Percentiles rank a stretch among this genome's conserved stretches.
Evolutionary conservation across 2,113 vertebrate species (phyloP).

Genomic region (Prolemur simus): DNA sequence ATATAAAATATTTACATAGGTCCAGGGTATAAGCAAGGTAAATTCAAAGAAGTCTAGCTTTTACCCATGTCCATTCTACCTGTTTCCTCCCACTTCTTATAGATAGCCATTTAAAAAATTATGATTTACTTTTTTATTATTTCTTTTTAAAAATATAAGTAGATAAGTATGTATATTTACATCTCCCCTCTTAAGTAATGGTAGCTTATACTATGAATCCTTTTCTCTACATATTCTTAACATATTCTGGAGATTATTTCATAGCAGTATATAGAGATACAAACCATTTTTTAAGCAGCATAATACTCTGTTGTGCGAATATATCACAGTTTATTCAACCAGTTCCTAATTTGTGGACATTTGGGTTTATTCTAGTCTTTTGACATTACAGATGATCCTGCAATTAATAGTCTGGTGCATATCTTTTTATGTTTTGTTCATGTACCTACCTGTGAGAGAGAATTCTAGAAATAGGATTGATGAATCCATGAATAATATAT

Average conservation of each 20-base stretch:
- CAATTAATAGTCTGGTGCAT: neutral
- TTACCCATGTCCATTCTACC: neutral
- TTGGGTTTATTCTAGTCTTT: neutral
- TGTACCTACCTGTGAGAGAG: neutral
- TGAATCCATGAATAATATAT: neutral
- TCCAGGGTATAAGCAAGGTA: neutral
- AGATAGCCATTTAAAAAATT: neutral
- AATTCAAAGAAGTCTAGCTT: conserved; percentile 26
- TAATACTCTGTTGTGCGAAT: neutral
- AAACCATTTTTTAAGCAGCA: neutral
- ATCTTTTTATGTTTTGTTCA: conserved; percentile 11
- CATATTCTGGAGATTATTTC: neutral
- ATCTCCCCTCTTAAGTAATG: conserved; percentile 1
- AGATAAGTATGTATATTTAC: neutral
- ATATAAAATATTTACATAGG: neutral
- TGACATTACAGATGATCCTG: neutral
- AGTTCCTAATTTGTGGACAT: neutral
- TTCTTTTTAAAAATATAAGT: neutral
- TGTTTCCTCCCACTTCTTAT: neutral
- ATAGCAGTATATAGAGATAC: neutral
- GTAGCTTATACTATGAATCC: neutral
- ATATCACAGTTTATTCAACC: conserved; percentile 5
- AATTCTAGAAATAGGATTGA: conserved; percentile 13
- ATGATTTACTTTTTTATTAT: neutral
- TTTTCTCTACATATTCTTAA: conserved; percentile 18